Base-by-base conservation (phyloP, 1,140 invertebrate species). In the Drosophila simulans region DNA sequence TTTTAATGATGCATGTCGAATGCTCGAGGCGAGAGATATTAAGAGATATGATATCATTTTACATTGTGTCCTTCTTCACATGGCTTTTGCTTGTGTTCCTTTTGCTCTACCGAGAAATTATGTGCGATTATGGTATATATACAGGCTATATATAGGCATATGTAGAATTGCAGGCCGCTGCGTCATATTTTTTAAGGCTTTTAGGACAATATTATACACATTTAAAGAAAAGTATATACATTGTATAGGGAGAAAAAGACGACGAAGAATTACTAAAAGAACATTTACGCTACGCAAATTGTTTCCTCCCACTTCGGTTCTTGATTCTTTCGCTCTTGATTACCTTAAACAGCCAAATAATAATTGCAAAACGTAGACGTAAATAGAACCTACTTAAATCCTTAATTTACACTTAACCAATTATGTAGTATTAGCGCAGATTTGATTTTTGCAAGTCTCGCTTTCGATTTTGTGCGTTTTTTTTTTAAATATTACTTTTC, bases 161-260 rank as follows among this genome's bases (percentile, higher is more conserved):
- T 51, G 46, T 68, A 43, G 42, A 55, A 46, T 48, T 43, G 52
- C 51, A 63, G 55, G 46, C 58, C 34, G 54, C 64, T 66, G 60
- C 74, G 45, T 83, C 66, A 83, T 83, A 83, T 77, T 80, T 77
- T 86, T 88, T 72, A 88, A 88, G 76, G 80, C 75, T 83, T 88
- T 80, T 88, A 88, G 84, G 83, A 88, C 83, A 88, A 88, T 89
- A 86, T 88, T 83, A 88, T 83, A 86, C 71, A 86, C 59, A 76
- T 71, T 71, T 68, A 65, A 76, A 55, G 20, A 55, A 53, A 70
- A 31, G 31, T 60, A 75, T 63, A 70, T 59, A 52, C 72, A 48
- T 55, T 58, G 34, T 70, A 71, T 70, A 68, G 45, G 64, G 55
- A 63, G 35, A 54, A 64, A 64, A 35, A 17, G 39, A 56, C 31